Evolutionary conservation across 2,113 vertebrate genomes (phyloP).

Genomic region (Pan troglodytes): DNA sequence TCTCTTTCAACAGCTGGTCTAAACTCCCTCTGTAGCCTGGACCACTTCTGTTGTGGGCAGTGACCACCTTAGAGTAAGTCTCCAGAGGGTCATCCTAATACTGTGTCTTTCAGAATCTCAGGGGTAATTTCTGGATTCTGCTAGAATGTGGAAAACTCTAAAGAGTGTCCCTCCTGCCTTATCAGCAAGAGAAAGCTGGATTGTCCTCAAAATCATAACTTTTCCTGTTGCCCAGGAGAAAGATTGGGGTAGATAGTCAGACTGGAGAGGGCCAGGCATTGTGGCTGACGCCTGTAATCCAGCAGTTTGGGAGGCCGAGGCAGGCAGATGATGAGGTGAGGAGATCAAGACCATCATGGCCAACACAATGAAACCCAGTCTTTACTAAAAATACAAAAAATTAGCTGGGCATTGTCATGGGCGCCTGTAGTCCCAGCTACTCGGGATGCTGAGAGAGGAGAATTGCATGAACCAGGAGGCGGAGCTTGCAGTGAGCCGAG

Average conservation of each 20-base stretch:
- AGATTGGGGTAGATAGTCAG: background rate
- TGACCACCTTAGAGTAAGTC: background rate
- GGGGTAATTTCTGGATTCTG: background rate
- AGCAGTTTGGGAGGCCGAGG: too few species aligned
- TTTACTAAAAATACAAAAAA: too few species aligned
- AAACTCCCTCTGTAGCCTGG: background rate
- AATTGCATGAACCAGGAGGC: too few species aligned
- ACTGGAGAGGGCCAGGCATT: background rate
- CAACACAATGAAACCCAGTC: too few species aligned
- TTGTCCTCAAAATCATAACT: background rate
- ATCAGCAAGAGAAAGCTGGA: background rate
- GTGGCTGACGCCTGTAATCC: too few species aligned
- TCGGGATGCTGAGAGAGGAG: too few species aligned
- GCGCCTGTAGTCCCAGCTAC: too few species aligned
- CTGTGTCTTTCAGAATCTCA: background rate
- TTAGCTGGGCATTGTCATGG: too few species aligned
- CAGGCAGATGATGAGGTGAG: too few species aligned
- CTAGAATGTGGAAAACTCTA: background rate
- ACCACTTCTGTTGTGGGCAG: too few species aligned
- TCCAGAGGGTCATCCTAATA: background rate
- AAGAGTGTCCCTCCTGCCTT: background rate
- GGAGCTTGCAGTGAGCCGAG: too few species aligned
- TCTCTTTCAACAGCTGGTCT: background rate
- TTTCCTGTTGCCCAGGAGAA: background rate
- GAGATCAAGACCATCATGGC: too few species aligned